Conservation (phyloP, 2,113 vertebrate species). For the Platysternon megacephalum region DNA sequence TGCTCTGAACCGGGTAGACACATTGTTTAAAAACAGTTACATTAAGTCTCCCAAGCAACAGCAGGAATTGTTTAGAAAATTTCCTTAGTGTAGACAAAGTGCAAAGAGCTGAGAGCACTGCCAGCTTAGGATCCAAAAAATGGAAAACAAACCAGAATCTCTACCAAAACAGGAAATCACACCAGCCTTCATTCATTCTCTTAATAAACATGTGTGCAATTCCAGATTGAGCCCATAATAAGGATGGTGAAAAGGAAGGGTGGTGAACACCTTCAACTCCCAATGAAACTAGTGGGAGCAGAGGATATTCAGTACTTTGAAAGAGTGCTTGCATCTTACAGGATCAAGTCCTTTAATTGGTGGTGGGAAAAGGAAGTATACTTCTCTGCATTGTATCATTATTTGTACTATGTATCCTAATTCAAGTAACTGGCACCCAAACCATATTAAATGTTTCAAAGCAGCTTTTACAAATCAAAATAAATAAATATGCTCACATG, state of each 20-base stretch:
- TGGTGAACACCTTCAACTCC: background rate
- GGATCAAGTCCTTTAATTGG: background rate
- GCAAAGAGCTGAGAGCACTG: background rate
- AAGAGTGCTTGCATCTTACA: background rate
- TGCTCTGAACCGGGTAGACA: background rate
- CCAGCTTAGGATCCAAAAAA: background rate
- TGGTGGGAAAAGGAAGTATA: background rate
- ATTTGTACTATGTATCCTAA: background rate
- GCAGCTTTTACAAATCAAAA: background rate
- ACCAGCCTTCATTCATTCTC: background rate
- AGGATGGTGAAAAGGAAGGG: background rate
- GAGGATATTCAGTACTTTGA: background rate
- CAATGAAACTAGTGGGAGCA: background rate
- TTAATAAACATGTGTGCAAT: slow-evolving; percentile 7
- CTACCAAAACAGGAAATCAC: background rate
- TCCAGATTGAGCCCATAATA: background rate
- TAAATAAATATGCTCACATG: background rate
- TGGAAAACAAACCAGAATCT: background rate
- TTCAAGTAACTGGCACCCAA: rapidly evolving
- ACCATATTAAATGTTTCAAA: background rate
- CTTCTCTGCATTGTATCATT: background rate
- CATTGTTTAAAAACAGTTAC: background rate
- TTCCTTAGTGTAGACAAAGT: background rate
- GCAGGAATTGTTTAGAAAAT: background rate
- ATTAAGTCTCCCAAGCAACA: background rate